Base-by-base conservation (phyloP, 2,113 vertebrate species). In the Pelmatolapia mariae region DNA sequence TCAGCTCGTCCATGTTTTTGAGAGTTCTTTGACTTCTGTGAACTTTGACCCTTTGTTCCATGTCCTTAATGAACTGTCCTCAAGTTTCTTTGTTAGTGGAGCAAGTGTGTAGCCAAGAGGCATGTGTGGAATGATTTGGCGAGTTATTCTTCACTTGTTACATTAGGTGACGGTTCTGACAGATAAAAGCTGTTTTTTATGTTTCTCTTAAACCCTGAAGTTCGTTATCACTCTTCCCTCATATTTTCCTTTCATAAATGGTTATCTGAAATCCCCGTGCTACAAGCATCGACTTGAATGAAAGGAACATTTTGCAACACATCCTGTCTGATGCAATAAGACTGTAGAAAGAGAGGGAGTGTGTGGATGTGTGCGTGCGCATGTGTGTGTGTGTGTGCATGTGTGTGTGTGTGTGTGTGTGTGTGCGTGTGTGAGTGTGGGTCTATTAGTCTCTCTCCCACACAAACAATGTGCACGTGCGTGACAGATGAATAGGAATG, bases 261-360 rank as follows among this genome's bases (percentile, higher is more conserved):
- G 63, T 76, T 29, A 50, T 50, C 40, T 50, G 24, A 50, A 56
- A 29, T 26, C n/a, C 22, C 7, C 4, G 33, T 1, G 7, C 31
- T 57, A 38, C 86, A 68, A 59, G 87, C 4, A 57, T 4, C 7
- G n/a, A 87, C 91, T 63, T 86, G 87, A 84, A 18, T 18, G 6
- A 79, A 15, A 7, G 22, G 3, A 88, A 59, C 10, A 45, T 16
- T 82, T 36, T 57, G 5, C 19, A 50, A 43, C n/a, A 52, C 33
- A 4, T 68, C 11, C 3, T 24, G 4, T 61, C 8, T 90, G 82
- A 89, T 71, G 47, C 73, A 78, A 91, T 80, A 86, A 3, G 16
- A 38, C 45, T 43, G 22, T 19, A 19, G 24, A 61, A 1, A 66
- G 10, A 66, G 18, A 36, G 59, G 10, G 59, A 63, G 59, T 7